phyloP scores from a whole-genome alignment of 1,140 invertebrate species.

The Elymnias hypermnestra region DNA sequence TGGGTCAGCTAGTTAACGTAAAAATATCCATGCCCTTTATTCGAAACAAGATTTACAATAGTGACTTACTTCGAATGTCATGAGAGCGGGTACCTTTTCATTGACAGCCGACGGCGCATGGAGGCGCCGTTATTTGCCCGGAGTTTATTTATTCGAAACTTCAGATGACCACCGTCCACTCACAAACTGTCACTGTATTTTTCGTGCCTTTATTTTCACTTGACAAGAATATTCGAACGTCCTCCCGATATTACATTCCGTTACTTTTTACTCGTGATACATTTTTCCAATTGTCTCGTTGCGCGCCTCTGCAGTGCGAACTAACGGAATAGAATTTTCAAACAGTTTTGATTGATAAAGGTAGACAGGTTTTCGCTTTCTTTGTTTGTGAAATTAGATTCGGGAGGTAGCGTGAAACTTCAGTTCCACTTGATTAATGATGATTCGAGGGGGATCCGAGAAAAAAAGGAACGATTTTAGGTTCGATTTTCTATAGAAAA shows the following conservation, averaged over 20 bases:
- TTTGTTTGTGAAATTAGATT: constrained; percentile 76
- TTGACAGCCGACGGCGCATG: constrained; percentile 39
- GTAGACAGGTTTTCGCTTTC: constrained; percentile 72
- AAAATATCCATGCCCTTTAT: too few relatives aligned
- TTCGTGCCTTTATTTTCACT: constrained; percentile 71
- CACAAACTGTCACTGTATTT: constrained; percentile 68
- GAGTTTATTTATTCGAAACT: constrained; percentile 71
- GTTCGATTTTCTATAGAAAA: constrained; percentile 52
- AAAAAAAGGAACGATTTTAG: constrained; percentile 58
- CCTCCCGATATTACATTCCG: constrained; percentile 69
- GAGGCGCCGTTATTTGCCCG: constrained; percentile 51
- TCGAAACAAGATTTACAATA: constrained; percentile 2
- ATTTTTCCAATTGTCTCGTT: constrained; percentile 74
- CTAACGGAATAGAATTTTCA: constrained; percentile 73
- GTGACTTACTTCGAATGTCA: constrained; percentile 8
- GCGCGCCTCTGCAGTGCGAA: constrained; percentile 59
- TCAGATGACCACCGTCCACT: constrained; percentile 68
- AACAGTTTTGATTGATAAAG: constrained; percentile 75
- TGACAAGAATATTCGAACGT: constrained; percentile 68
- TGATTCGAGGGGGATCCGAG: constrained; percentile 49
- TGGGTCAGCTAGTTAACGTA: too few relatives aligned
- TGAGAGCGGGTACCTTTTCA: constrained; percentile 19
- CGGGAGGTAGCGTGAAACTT: constrained; percentile 68
- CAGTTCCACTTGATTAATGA: constrained; percentile 74
- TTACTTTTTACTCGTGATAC: constrained; percentile 74